Evolutionary conservation across 1,140 invertebrate genomes (phyloP).

Genomic region (Drosophila lacteicornis): DNA sequence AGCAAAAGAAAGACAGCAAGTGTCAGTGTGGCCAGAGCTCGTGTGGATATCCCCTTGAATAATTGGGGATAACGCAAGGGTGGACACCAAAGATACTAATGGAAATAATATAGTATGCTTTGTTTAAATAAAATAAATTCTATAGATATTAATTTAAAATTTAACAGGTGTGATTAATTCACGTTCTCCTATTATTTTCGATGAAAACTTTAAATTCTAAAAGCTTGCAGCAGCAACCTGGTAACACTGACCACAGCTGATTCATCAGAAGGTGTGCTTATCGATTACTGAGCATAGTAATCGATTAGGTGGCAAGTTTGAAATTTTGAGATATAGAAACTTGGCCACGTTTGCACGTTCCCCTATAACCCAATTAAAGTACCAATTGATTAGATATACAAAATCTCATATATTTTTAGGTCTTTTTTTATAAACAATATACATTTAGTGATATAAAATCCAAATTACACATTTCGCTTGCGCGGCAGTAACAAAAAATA

Average conservation of each 20-base stretch:
- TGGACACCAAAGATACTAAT: neutral
- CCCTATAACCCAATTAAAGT: neutral
- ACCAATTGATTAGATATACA: constrained; percentile 21
- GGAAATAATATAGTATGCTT: too few relatives aligned
- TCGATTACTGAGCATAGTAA: neutral
- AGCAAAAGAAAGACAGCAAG: constrained; percentile 43
- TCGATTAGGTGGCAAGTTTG: constrained; percentile 7
- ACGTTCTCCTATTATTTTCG: neutral
- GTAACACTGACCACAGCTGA: neutral
- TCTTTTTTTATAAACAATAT: constrained; percentile 62
- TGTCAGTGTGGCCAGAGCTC: constrained; percentile 24
- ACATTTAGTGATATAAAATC: constrained; percentile 57
- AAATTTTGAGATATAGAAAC: neutral
- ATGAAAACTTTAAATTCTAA: neutral
- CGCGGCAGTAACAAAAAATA: constrained; percentile 65
- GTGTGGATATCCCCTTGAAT: rapidly evolving
- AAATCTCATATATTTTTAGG: constrained; percentile 53
- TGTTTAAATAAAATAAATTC: neutral
- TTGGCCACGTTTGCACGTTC: constrained; percentile 9
- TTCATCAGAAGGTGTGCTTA: neutral
- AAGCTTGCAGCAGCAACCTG: neutral
- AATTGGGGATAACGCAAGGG: neutral
- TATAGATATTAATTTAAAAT: too few relatives aligned
- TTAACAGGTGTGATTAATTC: neutral
- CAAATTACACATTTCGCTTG: constrained; percentile 54